phyloP scores from a whole-genome alignment of 2,888 invertebrate genomes.

The Spicauda simplicius region DNA sequence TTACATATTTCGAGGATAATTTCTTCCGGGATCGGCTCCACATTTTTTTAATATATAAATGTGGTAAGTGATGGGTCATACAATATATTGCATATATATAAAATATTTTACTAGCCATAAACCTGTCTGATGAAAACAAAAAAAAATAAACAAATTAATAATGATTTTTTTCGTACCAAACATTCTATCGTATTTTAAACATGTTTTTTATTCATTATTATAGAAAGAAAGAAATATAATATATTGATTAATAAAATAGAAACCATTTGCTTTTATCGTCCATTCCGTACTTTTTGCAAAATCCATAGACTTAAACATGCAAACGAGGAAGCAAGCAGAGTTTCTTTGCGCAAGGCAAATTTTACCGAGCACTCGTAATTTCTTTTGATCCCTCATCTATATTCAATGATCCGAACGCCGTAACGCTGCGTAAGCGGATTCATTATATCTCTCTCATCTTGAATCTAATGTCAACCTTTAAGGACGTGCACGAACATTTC shows the following conservation, averaged over 20 bases:
- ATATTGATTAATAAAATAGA: neutral
- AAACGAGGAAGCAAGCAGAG: slow-evolving; percentile 66
- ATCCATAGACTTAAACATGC: slow-evolving; percentile 53
- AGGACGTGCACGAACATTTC: neutral
- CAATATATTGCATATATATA: no score
- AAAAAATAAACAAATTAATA: no score
- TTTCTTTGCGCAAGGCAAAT: slow-evolving; percentile 75
- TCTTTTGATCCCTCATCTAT: slow-evolving; percentile 83
- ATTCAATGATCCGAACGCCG: slow-evolving; percentile 80
- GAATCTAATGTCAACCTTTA: slow-evolving; percentile 44
- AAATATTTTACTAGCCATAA: no score
- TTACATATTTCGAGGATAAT: neutral
- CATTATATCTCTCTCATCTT: slow-evolving; percentile 73
- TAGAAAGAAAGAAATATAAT: neutral
- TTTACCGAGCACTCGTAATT: slow-evolving; percentile 78
- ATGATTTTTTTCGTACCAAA: no score
- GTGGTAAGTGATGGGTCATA: no score
- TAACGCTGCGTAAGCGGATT: slow-evolving; percentile 79
- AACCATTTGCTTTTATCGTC: slow-evolving; percentile 41
- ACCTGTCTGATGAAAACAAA: no score
- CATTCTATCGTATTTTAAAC: no score
- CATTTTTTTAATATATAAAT: no score
- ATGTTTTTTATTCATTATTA: no score
- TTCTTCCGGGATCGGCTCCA: neutral
- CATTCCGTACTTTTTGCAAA: neutral